These are phyloP conservation scores for Ptychobarbus kaznakovi DNA, from an alignment of 2,797 vertebrate genomes.

Conservation along the genomic window DNA sequence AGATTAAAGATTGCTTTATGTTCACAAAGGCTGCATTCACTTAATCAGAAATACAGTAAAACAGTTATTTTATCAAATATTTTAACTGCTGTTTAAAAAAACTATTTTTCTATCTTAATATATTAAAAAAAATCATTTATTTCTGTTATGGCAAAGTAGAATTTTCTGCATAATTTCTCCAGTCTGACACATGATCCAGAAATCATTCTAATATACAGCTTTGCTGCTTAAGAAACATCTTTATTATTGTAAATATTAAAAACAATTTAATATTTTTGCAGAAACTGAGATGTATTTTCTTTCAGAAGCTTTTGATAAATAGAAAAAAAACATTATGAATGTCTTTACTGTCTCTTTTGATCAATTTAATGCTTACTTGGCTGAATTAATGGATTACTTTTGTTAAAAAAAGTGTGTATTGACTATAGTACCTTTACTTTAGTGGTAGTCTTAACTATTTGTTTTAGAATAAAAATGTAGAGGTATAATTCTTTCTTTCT, in stretches of 20 bases:
- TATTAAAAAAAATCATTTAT: neutral
- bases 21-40: neutral
- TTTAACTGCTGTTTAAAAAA: neutral
- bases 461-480: neutral
- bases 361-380: neutral
- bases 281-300: neutral
- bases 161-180: neutral
- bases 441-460: neutral
- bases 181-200: neutral
- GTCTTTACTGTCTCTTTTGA: neutral
- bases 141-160: neutral
- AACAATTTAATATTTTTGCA: neutral
- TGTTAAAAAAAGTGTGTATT: neutral
- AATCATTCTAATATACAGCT: neutral
- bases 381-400: neutral
- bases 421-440: neutral
- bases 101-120: neutral
- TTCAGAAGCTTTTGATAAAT: neutral
- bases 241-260: neutral
- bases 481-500: neutral
- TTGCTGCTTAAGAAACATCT: too few relatives aligned
- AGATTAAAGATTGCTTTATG: neutral
- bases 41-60: neutral
- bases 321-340: neutral
- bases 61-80: neutral